Percentiles rank a stretch among this genome's conserved stretches.
Evolutionary conservation across 2,113 vertebrate genomes (phyloP).

Genomic region (Bungarus multicinctus): DNA sequence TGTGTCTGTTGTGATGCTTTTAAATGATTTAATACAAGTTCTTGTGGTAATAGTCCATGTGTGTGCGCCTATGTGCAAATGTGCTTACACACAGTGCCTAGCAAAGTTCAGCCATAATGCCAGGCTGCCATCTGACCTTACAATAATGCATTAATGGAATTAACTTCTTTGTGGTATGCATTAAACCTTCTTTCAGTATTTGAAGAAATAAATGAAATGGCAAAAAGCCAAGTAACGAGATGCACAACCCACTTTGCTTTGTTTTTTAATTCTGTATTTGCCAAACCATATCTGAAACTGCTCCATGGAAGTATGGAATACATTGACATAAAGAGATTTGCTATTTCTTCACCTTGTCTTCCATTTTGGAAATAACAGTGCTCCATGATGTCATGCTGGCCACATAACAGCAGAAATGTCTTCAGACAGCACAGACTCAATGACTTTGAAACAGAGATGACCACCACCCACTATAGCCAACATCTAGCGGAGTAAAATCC

Average conservation of each 20-base stretch:
- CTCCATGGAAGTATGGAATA: not conserved
- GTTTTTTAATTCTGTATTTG: not conserved
- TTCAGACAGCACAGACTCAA: not conserved
- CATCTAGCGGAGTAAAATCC: not conserved
- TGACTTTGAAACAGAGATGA: not conserved
- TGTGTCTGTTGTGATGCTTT: not conserved
- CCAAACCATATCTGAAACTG: not conserved
- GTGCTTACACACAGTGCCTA: not conserved
- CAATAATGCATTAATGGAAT: not conserved
- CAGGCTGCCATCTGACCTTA: not conserved
- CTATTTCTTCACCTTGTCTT: not conserved
- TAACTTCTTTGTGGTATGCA: not conserved
- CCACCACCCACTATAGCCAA: not conserved
- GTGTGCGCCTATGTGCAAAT: not conserved
- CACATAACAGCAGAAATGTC: too few relatives aligned
- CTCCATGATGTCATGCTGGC: too few relatives aligned
- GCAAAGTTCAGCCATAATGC: not conserved
- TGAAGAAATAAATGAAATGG: not conserved
- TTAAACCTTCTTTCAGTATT: not conserved
- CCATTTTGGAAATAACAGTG: too few relatives aligned
- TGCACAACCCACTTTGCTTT: not conserved
- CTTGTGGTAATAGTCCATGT: not conserved
- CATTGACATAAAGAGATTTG: not conserved
- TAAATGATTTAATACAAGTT: not conserved
- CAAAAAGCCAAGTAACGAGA: not conserved